Base-by-base conservation (phyloP, 2,797 vertebrate genomes). In the Poecile montanus region DNA sequence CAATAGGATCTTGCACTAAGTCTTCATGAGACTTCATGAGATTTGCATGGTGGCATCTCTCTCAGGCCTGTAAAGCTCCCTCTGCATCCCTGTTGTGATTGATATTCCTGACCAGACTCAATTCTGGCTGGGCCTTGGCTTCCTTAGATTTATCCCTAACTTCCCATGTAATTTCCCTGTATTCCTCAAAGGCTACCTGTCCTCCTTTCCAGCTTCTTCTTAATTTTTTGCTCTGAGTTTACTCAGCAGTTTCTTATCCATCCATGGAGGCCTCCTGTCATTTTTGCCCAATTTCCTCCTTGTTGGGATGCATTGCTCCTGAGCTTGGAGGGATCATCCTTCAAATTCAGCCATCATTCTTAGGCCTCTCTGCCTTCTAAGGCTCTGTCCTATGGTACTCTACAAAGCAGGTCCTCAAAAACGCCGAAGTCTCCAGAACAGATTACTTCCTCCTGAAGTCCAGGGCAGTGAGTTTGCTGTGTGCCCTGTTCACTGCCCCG, bases 401-500 rank as follows among this genome's bases (percentile, higher is more conserved):
- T 44, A 21, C 13, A 29, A 54, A 56, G 19, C 5, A 44, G 4
- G 16, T 56, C 7, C 5, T 62, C 15, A 7, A 38, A 75, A 32
- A 62, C 15, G 5, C 13, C 32, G 17, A 27, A 62, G 9, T 44
- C 36, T 40, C 38, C 38, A 40, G 38, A 40, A 40, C 38, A 40
- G 38, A 40, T 40, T 40, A 40, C 12, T 40, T 40, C 38, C 38
- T 44, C 7, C 34, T 68, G 42, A 48, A 32, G 16, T 25, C 45
- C 22, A 23, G 19, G 36, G 16, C 6, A 14, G 11, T 42, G 42
- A 62, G 4, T 42, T 68, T 75, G 5, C 16, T 27, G 18, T 7
- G 15, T 29, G 19, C 13, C 18, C 13, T n/a, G 2, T 27, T 75
- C 32, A 48, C 13, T 61, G 15, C 6, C 32, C 9, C 0, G 1